These are phyloP conservation scores for Cosmorhoe ocellata DNA, from an alignment of 2,888 invertebrate species.

Conservation along the genomic window DNA sequence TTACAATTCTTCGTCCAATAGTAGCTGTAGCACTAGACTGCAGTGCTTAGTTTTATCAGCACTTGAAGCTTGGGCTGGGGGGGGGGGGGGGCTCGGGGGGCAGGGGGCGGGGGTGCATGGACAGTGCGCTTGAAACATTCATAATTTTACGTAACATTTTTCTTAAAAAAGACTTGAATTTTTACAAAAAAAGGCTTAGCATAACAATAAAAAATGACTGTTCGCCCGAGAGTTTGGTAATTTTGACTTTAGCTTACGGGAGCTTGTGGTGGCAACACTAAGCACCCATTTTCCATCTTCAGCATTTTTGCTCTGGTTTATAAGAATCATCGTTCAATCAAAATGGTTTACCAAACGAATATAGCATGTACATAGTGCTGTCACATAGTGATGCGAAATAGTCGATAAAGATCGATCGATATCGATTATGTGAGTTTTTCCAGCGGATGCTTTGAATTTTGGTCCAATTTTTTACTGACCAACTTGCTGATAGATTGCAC, in stretches of 20 bases:
- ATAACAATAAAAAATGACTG: constrained; percentile 22
- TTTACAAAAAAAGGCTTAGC: constrained; percentile 35
- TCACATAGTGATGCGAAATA: constrained; percentile 51
- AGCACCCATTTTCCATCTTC: constrained; percentile 57
- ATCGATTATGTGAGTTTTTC: constrained; percentile 37
- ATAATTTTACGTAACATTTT: constrained; percentile 20
- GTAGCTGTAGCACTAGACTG: constrained; percentile 67
- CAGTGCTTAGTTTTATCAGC: constrained; percentile 68
- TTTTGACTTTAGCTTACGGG: constrained; percentile 29
- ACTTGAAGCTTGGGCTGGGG: constrained; percentile 38
- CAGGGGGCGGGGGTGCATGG: constrained; percentile 24
- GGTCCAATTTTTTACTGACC: constrained; percentile 67
- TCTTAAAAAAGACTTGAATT: constrained; percentile 25
- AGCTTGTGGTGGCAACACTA: constrained; percentile 58
- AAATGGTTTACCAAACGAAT: constrained; percentile 44
- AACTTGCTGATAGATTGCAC: constrained; percentile 76
- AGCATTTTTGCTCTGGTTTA: constrained; percentile 57
- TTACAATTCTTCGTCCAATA: constrained; percentile 75
- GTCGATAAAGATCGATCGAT: constrained; percentile 29
- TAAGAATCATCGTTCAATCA: constrained; percentile 29
- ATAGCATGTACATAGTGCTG: constrained; percentile 63
- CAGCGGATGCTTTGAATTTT: constrained; percentile 56
- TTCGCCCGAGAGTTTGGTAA: constrained; percentile 17
- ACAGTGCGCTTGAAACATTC: constrained; percentile 11
- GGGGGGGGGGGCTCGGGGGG: no score